A percentile compares a stretch with the other conserved stretches of the same genome.
Conservation (phyloP, 2,113 vertebrate genomes). For the Dicentrarchus labrax region DNA sequence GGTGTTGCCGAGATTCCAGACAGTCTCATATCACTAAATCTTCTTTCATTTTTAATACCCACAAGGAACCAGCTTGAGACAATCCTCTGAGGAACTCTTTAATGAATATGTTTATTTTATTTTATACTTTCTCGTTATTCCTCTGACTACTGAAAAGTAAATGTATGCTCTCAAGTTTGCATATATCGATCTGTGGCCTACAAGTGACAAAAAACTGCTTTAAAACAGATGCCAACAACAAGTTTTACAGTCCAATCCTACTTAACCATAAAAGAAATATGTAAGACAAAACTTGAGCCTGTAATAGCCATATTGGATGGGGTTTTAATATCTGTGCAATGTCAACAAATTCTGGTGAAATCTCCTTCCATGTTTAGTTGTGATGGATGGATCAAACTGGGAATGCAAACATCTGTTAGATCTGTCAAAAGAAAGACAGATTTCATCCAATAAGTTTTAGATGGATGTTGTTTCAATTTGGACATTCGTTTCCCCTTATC, state of each 20-base stretch:
- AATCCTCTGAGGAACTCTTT: slow-evolving; percentile 43
- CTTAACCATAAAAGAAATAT: slow-evolving; percentile 29
- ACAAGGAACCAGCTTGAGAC: slow-evolving; percentile 48
- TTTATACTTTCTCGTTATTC: slow-evolving; percentile 27
- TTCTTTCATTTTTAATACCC: slow-evolving; percentile 59
- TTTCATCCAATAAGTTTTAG: slow-evolving; percentile 41
- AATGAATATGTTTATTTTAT: slow-evolving; percentile 58
- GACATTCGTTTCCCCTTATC: slow-evolving; percentile 27
- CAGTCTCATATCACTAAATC: slow-evolving; percentile 60
- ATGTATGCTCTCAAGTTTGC: slow-evolving; percentile 18
- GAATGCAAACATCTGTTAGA: slow-evolving; percentile 66
- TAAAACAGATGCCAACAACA: neutral
- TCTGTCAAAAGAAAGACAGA: slow-evolving; percentile 28
- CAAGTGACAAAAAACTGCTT: neutral
- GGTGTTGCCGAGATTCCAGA: slow-evolving; percentile 60
- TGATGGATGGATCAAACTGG: slow-evolving; percentile 47
- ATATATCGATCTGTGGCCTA: neutral
- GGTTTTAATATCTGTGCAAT: slow-evolving; percentile 35
- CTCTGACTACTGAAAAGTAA: slow-evolving; percentile 33
- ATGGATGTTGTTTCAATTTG: slow-evolving; percentile 41
- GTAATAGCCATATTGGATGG: slow-evolving; percentile 31
- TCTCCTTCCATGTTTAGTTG: slow-evolving; percentile 17
- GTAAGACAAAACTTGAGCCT: slow-evolving; percentile 17
- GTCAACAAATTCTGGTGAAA: slow-evolving; percentile 30
- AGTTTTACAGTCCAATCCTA: neutral